Evolutionary conservation across 2,797 vertebrate genomes (phyloP), one percentile per base, ranked within the genome.

Genomic region (Periophthalmus magnuspinnatus): DNA sequence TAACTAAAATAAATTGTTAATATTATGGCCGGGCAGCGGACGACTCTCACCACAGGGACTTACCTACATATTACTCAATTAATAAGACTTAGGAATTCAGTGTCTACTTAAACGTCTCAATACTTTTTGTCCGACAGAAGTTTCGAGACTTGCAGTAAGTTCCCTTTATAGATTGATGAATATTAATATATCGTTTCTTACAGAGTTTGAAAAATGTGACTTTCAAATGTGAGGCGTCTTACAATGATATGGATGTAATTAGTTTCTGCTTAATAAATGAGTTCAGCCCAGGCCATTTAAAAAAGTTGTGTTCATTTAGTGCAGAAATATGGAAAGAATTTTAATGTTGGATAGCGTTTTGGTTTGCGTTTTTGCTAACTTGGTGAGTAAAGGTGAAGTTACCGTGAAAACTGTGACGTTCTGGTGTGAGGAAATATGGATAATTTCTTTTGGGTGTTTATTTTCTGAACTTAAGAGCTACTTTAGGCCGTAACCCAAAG

Each of bases 1-100:
- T 24, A 47, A 24, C 36, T 16, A 14, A 32, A 50, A 65, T 41
- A 21, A 71, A n/a, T 77, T 67, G 45, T 24, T 4, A 70, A 65
- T 75, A 66, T 70, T 72, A 75, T 50, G 34, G 50, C 75, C 52
- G 66, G 52, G 60, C 47, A 65, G 70, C 67, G 74, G 34, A 52
- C 73, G 32, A 71, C 24, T 73, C 67, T 57, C 6, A 11, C 14
- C 57, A 47, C 48, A 60, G 0, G 65, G 67, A 73, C 5, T 52
- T 50, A 21, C 65, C 6, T 17, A 61, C 5, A 0, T 55, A 59
- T 17, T 57, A 21, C 22, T 24, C 47, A 65, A 48, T 52, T 13
- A 38, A 59, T 67, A 72, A 28, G 50, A 38, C 21, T 38, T 14
- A 8, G 38, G 77, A 78, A 16, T 54, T 77, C 55, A 65, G 70